Conservation (phyloP, 1,140 invertebrate genomes). For the Drosophila grimshawi region DNA sequence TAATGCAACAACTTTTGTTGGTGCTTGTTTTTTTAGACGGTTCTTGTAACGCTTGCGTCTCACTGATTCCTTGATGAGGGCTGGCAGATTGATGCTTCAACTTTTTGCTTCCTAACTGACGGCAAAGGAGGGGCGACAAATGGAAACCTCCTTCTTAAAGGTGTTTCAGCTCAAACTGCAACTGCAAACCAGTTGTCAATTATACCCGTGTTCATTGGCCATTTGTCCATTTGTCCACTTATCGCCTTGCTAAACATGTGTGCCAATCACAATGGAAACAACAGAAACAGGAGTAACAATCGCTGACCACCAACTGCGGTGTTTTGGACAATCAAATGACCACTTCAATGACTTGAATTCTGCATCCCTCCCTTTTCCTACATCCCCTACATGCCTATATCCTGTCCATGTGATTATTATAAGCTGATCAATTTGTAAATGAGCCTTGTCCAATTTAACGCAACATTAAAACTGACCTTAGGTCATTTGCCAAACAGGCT, state of each 20-base stretch:
- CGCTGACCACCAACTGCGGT: slow-evolving; percentile 50
- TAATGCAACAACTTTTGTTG: background rate
- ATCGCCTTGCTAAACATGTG: slow-evolving; percentile 35
- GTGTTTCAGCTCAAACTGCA: background rate
- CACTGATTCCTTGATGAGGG: slow-evolving; percentile 38
- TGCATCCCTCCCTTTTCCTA: background rate
- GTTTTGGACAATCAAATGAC: slow-evolving; percentile 31
- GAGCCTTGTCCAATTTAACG: slow-evolving; percentile 55
- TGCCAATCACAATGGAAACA: slow-evolving; percentile 10
- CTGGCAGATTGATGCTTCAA: slow-evolving; percentile 36
- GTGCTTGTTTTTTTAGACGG: slow-evolving; percentile 3
- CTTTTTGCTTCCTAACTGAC: slow-evolving; percentile 14
- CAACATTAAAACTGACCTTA: slow-evolving; percentile 71
- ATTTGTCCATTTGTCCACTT: slow-evolving; percentile 39
- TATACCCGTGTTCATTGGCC: slow-evolving; percentile 8
- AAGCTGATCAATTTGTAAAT: slow-evolving; percentile 54
- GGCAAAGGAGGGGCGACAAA: background rate
- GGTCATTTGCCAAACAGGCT: slow-evolving; percentile 55
- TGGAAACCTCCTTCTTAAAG: background rate
- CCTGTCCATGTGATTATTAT: slow-evolving; percentile 13
- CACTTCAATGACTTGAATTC: slow-evolving; percentile 28
- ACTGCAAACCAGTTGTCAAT: slow-evolving; percentile 23
- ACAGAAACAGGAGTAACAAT: slow-evolving; percentile 14
- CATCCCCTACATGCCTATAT: background rate
- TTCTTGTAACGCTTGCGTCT: slow-evolving; percentile 27